Base-by-base conservation (phyloP, 2,888 invertebrate species). In the Bellardia bayeri region DNA sequence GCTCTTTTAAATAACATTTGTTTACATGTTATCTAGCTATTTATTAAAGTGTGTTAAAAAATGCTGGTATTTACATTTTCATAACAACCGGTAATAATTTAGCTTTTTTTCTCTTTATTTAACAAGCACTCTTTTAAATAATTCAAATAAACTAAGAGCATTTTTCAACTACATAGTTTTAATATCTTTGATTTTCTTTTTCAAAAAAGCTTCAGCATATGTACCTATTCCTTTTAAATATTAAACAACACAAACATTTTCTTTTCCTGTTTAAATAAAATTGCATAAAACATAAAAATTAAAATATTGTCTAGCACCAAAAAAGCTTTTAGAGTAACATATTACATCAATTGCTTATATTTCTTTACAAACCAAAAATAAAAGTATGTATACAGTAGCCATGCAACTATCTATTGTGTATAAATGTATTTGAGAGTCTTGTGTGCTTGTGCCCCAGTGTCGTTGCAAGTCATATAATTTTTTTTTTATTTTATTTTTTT, bases 381-480 rank as follows among this genome's bases (percentile, higher is more conserved):
- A n/a, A 7, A 11, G 37, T n/a, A 74, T 61, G n/a, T 66, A 14
- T 45, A 56, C 33, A 68, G 68, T 16, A 42, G 68, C 45, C 14
- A 49, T 49, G 30, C 45, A 13, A 23, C 71, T 80, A 11, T 58
- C 8, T 45, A 14, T 37, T n/a, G 3, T 68, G 42, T 14, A 64
- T 45, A 49, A 72, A 74, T 74, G 45, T 16, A 37, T 58, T 42
- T 66, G 11, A 23, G 75, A 23, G 75, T 61, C 23, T 82, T 66
- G 68, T 87, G 85, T 87, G 87, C 87, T 82, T 87, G 82, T 87
- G 87, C 87, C 87, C 87, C 87, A 87, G 87, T 87, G 85, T 87
- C 84, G 87, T 79, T 87, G 81, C 84, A 87, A 87, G 75, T 87
- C 64, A 54, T 80, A 58, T 63, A n/a, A 4, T 13, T 30, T 51